Evolutionary conservation across 2,797 vertebrate genomes (phyloP).

Genomic region (Hypotaenidia philippensis): DNA sequence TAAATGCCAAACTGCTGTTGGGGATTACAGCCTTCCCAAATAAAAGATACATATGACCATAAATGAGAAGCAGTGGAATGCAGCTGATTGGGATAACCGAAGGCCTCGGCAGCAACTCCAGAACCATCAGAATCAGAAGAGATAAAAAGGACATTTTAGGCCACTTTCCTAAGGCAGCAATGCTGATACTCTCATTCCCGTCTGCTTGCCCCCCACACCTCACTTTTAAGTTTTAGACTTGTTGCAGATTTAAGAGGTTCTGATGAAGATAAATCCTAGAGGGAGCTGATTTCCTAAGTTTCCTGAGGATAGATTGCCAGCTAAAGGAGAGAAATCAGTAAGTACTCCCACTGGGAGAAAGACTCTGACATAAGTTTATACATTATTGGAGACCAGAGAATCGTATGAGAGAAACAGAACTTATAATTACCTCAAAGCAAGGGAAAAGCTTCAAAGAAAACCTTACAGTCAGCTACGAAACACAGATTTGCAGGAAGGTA

Average conservation of each 20-base stretch:
- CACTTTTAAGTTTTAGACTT: neutral
- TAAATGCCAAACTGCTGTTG: neutral
- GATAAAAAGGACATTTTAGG: neutral
- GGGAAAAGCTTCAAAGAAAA: neutral
- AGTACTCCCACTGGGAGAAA: neutral
- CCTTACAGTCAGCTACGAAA: neutral
- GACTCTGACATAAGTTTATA: neutral
- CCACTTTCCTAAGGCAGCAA: neutral
- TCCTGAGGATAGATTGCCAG: neutral
- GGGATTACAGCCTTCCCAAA: neutral
- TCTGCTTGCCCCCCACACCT: neutral
- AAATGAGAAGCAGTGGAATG: neutral
- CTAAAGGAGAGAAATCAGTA: neutral
- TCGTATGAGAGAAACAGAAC: neutral
- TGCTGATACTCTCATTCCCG: neutral
- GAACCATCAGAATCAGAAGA: neutral
- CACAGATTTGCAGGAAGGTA: neutral
- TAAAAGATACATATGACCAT: neutral
- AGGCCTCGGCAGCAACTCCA: neutral
- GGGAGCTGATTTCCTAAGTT: neutral
- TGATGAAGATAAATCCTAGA: neutral
- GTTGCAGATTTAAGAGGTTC: neutral
- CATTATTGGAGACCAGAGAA: neutral
- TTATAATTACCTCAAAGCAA: neutral
- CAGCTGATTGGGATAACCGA: neutral